Evolutionary conservation across 2,113 vertebrate genomes (phyloP).

Genomic region (Acrocephalus kingi): DNA sequence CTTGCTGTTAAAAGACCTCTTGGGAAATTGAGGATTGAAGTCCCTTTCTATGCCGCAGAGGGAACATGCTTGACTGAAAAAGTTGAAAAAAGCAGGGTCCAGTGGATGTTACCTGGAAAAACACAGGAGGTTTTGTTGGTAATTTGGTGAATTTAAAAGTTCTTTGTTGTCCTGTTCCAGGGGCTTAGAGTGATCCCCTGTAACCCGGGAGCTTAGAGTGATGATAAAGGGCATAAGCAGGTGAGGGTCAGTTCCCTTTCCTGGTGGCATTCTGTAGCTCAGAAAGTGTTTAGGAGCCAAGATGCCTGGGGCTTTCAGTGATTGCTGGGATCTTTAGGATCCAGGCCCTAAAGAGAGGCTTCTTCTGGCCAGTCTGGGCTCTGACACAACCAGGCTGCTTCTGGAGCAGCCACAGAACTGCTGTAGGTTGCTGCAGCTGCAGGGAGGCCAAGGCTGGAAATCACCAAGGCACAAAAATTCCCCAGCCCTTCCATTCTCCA

Average conservation of each 20-base stretch:
- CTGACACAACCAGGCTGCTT: neutral
- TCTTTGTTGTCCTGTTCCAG: neutral
- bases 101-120: neutral
- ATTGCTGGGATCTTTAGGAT: neutral
- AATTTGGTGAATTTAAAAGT: neutral
- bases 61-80: neutral
- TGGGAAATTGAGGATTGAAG: neutral
- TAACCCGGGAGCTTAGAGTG: neutral
- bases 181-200: neutral
- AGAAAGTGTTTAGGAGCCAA: neutral
- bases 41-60: neutral
- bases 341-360: neutral
- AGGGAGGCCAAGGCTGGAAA: neutral
- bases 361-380: neutral
- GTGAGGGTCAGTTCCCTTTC: neutral
- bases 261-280: neutral
- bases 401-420: neutral
- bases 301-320: neutral
- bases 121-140: neutral
- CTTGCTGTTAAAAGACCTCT: constrained; percentile 17
- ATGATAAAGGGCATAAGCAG: neutral
- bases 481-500: neutral
- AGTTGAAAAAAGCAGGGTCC: neutral
- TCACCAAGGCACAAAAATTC: neutral
- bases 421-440: neutral